Conservation (phyloP, 2,113 vertebrate species). For the Pygathrix nemaeus region DNA sequence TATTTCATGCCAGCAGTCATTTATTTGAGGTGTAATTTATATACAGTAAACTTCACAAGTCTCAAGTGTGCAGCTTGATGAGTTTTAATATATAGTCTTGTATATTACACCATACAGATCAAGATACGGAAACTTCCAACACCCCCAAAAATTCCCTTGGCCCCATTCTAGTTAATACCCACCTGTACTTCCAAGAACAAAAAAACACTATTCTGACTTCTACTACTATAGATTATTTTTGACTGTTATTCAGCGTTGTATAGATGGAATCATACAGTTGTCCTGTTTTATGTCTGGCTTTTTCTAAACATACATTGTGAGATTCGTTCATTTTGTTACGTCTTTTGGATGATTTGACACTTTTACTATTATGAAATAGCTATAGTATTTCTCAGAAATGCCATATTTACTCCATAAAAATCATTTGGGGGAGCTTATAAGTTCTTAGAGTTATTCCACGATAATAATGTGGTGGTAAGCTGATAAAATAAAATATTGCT, state of each 20-base stretch:
- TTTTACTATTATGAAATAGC: neutral
- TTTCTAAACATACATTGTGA: conserved; percentile 20
- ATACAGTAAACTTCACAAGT: neutral
- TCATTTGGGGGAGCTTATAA: neutral
- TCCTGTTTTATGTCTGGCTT: conserved; percentile 36
- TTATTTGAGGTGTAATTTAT: neutral
- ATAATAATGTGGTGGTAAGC: neutral
- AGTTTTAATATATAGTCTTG: neutral
- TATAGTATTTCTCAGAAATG: neutral
- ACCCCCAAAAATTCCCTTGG: neutral
- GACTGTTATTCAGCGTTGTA: neutral
- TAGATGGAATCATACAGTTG: conserved; percentile 31
- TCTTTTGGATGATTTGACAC: conserved; percentile 22
- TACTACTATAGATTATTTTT: neutral
- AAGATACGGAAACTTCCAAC: neutral
- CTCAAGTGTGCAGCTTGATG: neutral
- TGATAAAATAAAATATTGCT: conserved; percentile 36
- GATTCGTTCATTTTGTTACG: neutral
- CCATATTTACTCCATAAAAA: conserved; percentile 39
- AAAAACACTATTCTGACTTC: conserved; percentile 14
- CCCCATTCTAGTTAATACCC: neutral
- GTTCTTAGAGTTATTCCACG: neutral
- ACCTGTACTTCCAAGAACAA: neutral
- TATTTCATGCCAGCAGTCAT: neutral
- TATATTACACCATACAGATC: neutral